phyloP scores from a whole-genome alignment of 2,888 invertebrate genomes.

The Pterostichus niger region DNA sequence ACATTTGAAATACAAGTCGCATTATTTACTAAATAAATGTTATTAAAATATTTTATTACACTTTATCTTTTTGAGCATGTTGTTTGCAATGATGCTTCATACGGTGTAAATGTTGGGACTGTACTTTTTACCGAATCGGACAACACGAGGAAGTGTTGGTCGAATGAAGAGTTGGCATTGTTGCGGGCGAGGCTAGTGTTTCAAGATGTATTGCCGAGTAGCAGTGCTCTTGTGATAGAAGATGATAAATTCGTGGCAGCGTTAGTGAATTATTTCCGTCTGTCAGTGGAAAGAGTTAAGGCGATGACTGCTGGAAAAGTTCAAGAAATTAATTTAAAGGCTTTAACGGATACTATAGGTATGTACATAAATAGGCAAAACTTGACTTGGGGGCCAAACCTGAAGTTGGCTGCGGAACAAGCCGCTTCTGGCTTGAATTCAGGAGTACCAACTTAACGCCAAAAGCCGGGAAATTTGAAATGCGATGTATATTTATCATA shows the following conservation, averaged over 20 bases:
- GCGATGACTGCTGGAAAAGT: slow-evolving; percentile 72
- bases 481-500: no score
- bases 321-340: slow-evolving; percentile 74
- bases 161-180: slow-evolving; percentile 74
- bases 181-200: slow-evolving; percentile 75
- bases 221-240: slow-evolving; percentile 71
- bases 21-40: background rate
- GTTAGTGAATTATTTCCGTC: slow-evolving; percentile 74
- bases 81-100: no score
- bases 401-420: no score
- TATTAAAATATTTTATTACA: background rate
- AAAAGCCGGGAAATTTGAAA: no score
- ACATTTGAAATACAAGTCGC: background rate
- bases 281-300: slow-evolving; percentile 72
- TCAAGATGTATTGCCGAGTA: slow-evolving; percentile 74
- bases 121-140: slow-evolving; percentile 74
- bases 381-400: no score
- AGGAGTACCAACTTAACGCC: no score
- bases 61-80: background rate
- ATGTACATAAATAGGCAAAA: background rate
- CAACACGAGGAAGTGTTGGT: slow-evolving; percentile 74
- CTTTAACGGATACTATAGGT: slow-evolving; percentile 74
- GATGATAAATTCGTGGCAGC: slow-evolving; percentile 74
- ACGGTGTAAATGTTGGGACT: slow-evolving; percentile 72
- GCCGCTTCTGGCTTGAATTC: no score